Base-by-base conservation (phyloP, 2,113 vertebrate genomes). In the Oncorhynchus tshawytscha region DNA sequence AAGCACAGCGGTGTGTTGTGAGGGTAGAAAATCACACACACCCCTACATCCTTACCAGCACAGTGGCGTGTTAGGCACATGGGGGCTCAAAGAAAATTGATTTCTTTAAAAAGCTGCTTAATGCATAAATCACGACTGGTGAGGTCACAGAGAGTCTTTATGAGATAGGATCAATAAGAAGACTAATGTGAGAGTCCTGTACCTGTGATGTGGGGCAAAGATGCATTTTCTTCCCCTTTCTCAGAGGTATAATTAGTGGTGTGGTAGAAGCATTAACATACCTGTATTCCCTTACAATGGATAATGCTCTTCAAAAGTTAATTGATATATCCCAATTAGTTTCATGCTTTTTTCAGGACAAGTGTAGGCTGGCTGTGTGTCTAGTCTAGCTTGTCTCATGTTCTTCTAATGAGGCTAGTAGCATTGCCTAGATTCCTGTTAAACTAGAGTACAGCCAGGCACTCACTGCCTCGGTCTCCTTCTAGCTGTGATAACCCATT, bases 61-160 rank as follows among this genome's bases (percentile, higher is more conserved):
- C 81, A 89, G 87, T 89, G 89, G 86, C 81, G 82, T 83, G 83
- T 87, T 90, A 88, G 84, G 81, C 59, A 48, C 86, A 85, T 84
- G 80, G 84, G 87, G 88, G 78, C 85, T 83, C 82, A 86, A 90
- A 85, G 78, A 85, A 83, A 92, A 92, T 91, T 76, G 85, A 92
- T 92, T 89, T 81, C 82, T 89, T 88, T 90, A 90, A 92, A 91
- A 91, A 91, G 82, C 86, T 84, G 85, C 88, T 89, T 92, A 90
- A 93, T 93, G 91, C 90, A 93, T 92, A 92, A 92, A 92, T 93
- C 90, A 92, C 92, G 91, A 92, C 87, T 86, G 88, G 87, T 90
- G 84, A 86, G 92, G 91, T 93, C 91, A 89, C 88, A 81, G 87
- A 70, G 51, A 84, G 88, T 87, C 87, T 89, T 89, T 85, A 85